These are phyloP conservation scores for Notospermus geniculatus DNA, from an alignment of 1,140 invertebrate genomes.

Conservation along the genomic window DNA sequence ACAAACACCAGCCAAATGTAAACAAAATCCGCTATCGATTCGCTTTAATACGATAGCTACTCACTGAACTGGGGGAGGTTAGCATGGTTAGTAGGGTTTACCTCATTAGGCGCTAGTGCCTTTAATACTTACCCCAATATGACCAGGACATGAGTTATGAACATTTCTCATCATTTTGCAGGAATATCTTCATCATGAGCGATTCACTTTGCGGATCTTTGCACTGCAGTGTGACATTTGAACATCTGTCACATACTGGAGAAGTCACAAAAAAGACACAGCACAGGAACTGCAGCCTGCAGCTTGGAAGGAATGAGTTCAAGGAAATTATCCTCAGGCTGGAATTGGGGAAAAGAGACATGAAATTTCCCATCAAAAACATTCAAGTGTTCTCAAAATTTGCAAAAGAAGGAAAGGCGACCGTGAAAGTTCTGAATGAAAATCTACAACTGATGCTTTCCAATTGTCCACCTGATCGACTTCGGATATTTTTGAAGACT, in stretches of 20 bases:
- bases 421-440: slow-evolving; percentile 76
- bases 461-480: slow-evolving; percentile 80
- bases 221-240: slow-evolving; percentile 34
- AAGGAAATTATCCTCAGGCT: slow-evolving; percentile 74
- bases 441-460: slow-evolving; percentile 77
- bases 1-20: too few relatives aligned
- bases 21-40: too few relatives aligned
- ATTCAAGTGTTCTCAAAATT: slow-evolving; percentile 84
- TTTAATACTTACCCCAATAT: too few relatives aligned
- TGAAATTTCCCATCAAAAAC: slow-evolving; percentile 58
- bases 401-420: slow-evolving; percentile 86
- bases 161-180: too few relatives aligned
- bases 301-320: slow-evolving; percentile 73
- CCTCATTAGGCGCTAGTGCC: too few relatives aligned
- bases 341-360: slow-evolving; percentile 61
- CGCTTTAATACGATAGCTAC: too few relatives aligned
- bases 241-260: slow-evolving; percentile 37
- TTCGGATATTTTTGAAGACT: slow-evolving; percentile 77
- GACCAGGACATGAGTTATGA: too few relatives aligned
- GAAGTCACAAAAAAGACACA: slow-evolving; percentile 37
- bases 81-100: too few relatives aligned
- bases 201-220: neutral
- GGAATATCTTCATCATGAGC: too few relatives aligned
- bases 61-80: too few relatives aligned
- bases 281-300: slow-evolving; percentile 62